These are phyloP conservation scores for Mus caroli DNA, from an alignment of 2,797 vertebrate genomes.

Conservation along the genomic window DNA sequence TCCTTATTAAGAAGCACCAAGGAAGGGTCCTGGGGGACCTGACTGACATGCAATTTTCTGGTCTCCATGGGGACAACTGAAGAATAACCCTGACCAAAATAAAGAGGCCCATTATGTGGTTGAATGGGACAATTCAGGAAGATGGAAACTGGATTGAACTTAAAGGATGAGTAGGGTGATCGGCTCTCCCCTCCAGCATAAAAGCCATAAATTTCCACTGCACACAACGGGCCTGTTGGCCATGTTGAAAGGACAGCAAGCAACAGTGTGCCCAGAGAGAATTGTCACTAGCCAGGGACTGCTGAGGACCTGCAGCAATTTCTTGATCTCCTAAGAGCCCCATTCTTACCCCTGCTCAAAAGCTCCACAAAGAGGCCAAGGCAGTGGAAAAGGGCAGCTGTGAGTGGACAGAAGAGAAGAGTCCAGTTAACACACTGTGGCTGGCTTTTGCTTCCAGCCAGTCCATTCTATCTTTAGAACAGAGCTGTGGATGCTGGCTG, in stretches of 20 bases:
- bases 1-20: constrained; percentile 30
- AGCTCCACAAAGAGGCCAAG: background rate
- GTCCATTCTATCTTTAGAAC: background rate
- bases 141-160: constrained; percentile 28
- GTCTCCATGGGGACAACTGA: background rate
- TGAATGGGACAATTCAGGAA: constrained; percentile 54
- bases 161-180: constrained; percentile 2
- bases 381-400: background rate
- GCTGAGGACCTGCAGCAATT: background rate
- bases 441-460: background rate
- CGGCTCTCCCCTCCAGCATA: constrained; percentile 26
- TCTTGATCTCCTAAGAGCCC: background rate
- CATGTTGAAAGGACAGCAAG: background rate
- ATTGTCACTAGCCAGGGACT: background rate
- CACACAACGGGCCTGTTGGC: background rate
- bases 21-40: background rate
- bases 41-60: constrained; percentile 53
- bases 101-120: constrained; percentile 1
- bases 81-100: constrained; percentile 13
- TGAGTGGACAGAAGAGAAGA: background rate
- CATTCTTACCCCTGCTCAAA: background rate
- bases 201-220: constrained; percentile 44
- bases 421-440: too few relatives aligned
- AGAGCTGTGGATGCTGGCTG: background rate
- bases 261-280: background rate